Evolutionary conservation across 2,888 invertebrate species (phyloP), one percentile per base, ranked within the genome.

Genomic region (Anagyrus pseudococci): DNA sequence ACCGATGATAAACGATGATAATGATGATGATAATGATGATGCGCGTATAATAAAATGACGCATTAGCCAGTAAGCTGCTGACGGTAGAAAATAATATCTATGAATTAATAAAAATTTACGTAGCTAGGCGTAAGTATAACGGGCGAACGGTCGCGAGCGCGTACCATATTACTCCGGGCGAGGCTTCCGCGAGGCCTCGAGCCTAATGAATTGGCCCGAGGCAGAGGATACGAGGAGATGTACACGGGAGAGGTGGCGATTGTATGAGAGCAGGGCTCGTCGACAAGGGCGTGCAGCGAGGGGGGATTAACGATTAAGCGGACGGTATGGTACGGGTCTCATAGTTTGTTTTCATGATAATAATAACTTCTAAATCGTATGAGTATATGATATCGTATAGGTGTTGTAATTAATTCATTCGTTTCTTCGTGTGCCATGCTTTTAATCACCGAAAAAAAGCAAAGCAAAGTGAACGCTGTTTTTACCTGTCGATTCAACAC

Each of bases 331-430:
- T 71, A 69, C 72, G 66, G 70, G 66, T 69, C 73, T 78, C 77
- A 75, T 75, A 75, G 71, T 62, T 78, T 71, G 73, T 79, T 77
- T 77, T 79, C 75, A 78, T 74, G 73, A 74, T 74, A 74, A 75
- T 77, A 77, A 75, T 78, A 77, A 72, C 77, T 75, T 71, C 76
- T 76, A 67, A 70, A 66, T 68, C 58, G 68, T 63, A 64, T 52
- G 58, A 44, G 59, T 54, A 55, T 64, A 67, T 67, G 67, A 65
- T 67, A 68, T 64, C 33, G 13, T 60, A 62, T 68, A 62, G 64
- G 49, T 50, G 62, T 59, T 64, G 66, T 69, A 67, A 69, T 66
- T 54, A 37, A 37, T 37, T 8, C 49, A 60, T 62, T 63, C 33
- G 63, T 63, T 62, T 59, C 50, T 62, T 67, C 64, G 67, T 64